These are phyloP conservation scores for Forficula auricularia DNA, from an alignment of 1,140 invertebrate genomes.

Conservation along the genomic window DNA sequence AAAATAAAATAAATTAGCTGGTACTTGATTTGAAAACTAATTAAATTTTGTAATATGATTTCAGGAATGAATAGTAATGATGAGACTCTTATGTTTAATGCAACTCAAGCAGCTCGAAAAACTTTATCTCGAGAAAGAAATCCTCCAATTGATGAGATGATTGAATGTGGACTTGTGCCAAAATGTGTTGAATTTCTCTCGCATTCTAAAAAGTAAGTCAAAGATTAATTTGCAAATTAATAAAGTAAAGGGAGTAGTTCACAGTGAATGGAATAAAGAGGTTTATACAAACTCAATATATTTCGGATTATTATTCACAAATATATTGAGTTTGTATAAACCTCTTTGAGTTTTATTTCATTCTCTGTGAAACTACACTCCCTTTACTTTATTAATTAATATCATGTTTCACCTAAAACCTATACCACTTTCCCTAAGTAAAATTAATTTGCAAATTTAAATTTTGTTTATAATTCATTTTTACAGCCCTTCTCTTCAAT, in stretches of 20 bases:
- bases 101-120: constrained; percentile 65
- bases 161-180: constrained; percentile 71
- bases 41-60: too few species aligned
- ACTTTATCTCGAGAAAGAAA: constrained; percentile 79
- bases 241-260: constrained; percentile 3
- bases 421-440: too few species aligned
- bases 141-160: constrained; percentile 85
- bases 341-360: not conserved
- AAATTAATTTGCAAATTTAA: too few species aligned
- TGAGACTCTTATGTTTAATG: constrained; percentile 37
- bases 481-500: constrained; percentile 71
- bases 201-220: constrained; percentile 44
- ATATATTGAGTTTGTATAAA: not conserved
- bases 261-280: too few species aligned
- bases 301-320: too few species aligned
- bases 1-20: too few species aligned
- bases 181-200: constrained; percentile 62
- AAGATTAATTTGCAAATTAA: too few species aligned
- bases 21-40: too few species aligned
- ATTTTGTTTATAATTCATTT: constrained; percentile 2
- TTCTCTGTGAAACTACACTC: not conserved
- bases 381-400: not conserved
- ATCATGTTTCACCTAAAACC: too few species aligned
- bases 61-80: too few species aligned
- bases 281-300: too few species aligned